Conservation (phyloP, 2,888 invertebrate genomes). For the Diaphora mendica region DNA sequence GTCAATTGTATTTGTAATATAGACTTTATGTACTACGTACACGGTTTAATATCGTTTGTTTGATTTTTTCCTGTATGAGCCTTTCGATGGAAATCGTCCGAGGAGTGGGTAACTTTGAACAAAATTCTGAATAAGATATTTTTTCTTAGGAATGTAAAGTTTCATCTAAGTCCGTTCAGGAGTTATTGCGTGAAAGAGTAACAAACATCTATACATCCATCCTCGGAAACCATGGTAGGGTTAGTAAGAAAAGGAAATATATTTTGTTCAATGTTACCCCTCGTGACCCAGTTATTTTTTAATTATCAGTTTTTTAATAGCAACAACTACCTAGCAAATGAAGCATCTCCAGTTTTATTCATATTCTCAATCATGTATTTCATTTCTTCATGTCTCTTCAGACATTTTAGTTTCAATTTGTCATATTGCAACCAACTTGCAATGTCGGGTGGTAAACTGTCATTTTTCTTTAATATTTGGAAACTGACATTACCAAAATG, state of each 20-base stretch:
- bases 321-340: conserved; percentile 71
- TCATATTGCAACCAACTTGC: conserved; percentile 87
- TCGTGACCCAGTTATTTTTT: not conserved
- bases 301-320: conserved; percentile 24
- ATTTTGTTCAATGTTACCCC: conserved; percentile 10
- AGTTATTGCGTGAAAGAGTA: too few species aligned
- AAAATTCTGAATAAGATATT: not conserved
- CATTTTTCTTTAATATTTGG: conserved; percentile 80
- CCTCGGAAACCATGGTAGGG: too few species aligned
- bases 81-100: too few species aligned
- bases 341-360: conserved; percentile 65
- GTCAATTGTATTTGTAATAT: too few species aligned
- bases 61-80: too few species aligned
- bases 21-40: too few species aligned
- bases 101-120: not conserved
- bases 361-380: conserved; percentile 73
- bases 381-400: conserved; percentile 74
- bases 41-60: too few species aligned
- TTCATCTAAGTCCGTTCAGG: too few species aligned
- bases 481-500: conserved; percentile 86
- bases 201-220: too few species aligned
- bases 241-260: too few species aligned
- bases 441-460: conserved; percentile 80
- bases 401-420: conserved; percentile 85
- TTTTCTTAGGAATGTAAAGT: not conserved